phyloP scores from a whole-genome alignment of 2,113 vertebrate genomes.

The Athene cunicularia region DNA sequence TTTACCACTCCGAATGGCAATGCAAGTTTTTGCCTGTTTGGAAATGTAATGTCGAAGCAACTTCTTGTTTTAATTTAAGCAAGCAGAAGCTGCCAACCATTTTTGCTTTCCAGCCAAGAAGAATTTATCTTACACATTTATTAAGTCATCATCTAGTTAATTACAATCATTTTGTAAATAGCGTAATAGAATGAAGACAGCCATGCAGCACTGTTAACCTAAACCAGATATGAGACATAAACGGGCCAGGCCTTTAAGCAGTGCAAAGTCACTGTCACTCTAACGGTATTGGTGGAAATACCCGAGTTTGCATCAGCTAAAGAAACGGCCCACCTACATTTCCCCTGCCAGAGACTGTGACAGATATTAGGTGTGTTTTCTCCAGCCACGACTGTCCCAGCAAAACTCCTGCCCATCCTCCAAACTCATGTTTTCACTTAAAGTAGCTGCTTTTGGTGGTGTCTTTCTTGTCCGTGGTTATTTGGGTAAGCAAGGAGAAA shows the following conservation, averaged over 20 bases:
- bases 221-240: not conserved
- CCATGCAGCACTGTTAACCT: not conserved
- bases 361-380: not conserved
- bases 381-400: not conserved
- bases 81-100: constrained; percentile 49
- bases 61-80: constrained; percentile 70
- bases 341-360: not conserved
- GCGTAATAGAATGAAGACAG: not conserved
- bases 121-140: constrained; percentile 63
- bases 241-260: not conserved
- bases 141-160: constrained; percentile 40
- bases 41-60: constrained; percentile 54
- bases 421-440: not conserved
- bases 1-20: constrained; percentile 12
- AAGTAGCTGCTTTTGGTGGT: not conserved
- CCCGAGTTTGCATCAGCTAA: not conserved
- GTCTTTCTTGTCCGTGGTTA: not conserved
- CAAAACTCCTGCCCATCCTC: not conserved
- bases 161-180: constrained; percentile 9
- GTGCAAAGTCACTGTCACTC: not conserved
- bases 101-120: constrained; percentile 37
- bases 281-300: accelerated
- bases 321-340: not conserved
- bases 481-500: not conserved
- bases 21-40: constrained; percentile 56